Percentiles rank a stretch among this genome's conserved stretches.
phyloP scores from a whole-genome alignment of 2,113 vertebrate species.

The Ochotona princeps region DNA sequence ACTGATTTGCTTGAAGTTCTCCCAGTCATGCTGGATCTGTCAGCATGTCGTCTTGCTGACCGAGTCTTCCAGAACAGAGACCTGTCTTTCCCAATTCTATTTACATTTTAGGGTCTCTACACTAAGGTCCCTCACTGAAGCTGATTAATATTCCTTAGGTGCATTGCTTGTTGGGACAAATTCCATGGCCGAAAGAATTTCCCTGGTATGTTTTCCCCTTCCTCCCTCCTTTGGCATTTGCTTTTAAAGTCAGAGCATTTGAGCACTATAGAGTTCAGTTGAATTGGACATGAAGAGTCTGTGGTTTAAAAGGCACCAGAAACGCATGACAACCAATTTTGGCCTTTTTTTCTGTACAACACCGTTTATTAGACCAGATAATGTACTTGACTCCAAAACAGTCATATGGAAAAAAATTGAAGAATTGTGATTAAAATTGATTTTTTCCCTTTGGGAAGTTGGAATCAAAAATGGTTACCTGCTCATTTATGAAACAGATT shows the following conservation, averaged over 20 bases:
- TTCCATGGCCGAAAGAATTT: background rate
- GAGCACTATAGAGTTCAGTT: slow-evolving; percentile 50
- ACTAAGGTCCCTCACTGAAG: background rate
- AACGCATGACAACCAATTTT: slow-evolving; percentile 86
- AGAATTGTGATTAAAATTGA: slow-evolving; percentile 98
- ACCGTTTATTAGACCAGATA: slow-evolving; percentile 92
- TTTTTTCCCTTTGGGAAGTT: slow-evolving; percentile 96
- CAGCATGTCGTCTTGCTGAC: slow-evolving; percentile 56
- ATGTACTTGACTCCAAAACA: slow-evolving; percentile 91
- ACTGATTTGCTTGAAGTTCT: slow-evolving; percentile 24
- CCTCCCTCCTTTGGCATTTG: slow-evolving; percentile 54
- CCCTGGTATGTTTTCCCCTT: background rate
- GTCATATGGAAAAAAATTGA: slow-evolving; percentile 91
- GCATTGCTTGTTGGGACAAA: slow-evolving; percentile 16
- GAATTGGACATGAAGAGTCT: slow-evolving; percentile 64
- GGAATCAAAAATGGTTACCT: slow-evolving; percentile 97
- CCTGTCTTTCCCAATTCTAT: slow-evolving; percentile 41
- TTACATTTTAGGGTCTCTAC: background rate
- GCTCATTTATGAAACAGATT: slow-evolving; percentile 98
- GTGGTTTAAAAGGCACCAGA: slow-evolving; percentile 83
- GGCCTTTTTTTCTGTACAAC: slow-evolving; percentile 76
- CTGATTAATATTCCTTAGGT: background rate
- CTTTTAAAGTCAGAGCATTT: slow-evolving; percentile 17
- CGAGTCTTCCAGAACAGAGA: slow-evolving; percentile 52
- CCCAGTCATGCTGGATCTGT: background rate